phyloP scores from a whole-genome alignment of 2,888 invertebrate species.

The Anthophora plumipes region DNA sequence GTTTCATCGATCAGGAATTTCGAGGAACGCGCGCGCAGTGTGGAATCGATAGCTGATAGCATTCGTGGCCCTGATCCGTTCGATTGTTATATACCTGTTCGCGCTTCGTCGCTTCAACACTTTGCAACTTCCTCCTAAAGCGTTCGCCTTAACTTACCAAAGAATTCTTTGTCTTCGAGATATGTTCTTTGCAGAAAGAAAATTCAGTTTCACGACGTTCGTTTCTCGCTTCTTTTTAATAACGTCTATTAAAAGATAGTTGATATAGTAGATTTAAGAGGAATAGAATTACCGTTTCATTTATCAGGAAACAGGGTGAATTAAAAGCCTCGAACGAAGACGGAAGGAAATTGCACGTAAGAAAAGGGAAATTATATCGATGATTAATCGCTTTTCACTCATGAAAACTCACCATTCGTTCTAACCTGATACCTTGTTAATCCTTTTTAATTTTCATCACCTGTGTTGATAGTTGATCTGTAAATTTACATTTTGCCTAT shows the following conservation, averaged over 20 bases:
- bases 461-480: too few species aligned
- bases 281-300: neutral
- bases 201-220: neutral
- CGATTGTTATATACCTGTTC: slow-evolving; percentile 34
- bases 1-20: slow-evolving; percentile 15
- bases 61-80: slow-evolving; percentile 15
- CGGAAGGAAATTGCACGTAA: slow-evolving; percentile 10
- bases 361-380: slow-evolving; percentile 24
- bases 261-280: neutral
- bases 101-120: slow-evolving; percentile 16
- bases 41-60: slow-evolving; percentile 33
- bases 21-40: neutral
- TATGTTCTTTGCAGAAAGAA: too few species aligned
- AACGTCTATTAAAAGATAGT: neutral
- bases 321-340: neutral
- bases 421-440: neutral
- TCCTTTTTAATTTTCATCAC: too few species aligned
- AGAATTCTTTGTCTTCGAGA: too few species aligned
- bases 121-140: slow-evolving; percentile 41
- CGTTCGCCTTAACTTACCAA: slow-evolving; percentile 3
- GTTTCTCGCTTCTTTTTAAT: neutral
- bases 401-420: slow-evolving; percentile 13
- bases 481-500: too few species aligned
- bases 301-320: too few species aligned
- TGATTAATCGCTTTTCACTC: slow-evolving; percentile 32